Evolutionary conservation across 2,113 vertebrate genomes (phyloP).

Genomic region (Cyanocitta stelleri): DNA sequence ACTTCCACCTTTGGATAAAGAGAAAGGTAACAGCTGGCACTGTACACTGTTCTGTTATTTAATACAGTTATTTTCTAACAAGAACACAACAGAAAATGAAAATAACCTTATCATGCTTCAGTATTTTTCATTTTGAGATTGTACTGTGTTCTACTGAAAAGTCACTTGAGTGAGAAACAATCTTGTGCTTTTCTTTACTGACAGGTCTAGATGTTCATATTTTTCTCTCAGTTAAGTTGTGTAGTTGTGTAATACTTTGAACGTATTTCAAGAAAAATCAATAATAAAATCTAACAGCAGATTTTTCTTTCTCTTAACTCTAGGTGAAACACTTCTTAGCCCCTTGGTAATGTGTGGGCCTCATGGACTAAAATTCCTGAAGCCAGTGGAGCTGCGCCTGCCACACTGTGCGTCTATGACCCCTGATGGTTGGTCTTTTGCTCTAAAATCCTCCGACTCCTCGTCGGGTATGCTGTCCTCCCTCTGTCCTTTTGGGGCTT

Average conservation of each 20-base stretch:
- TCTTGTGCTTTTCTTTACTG: background rate
- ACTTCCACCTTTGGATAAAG: constrained; percentile 96
- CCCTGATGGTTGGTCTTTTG: constrained; percentile 99
- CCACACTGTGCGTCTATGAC: constrained; percentile 99
- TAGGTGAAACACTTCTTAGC: constrained; percentile 97
- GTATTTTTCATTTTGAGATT: background rate
- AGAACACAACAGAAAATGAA: background rate
- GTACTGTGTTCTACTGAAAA: background rate
- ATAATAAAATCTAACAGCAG: background rate
- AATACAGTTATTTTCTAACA: background rate
- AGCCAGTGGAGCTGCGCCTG: constrained; percentile 97
- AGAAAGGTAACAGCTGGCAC: constrained; percentile 83
- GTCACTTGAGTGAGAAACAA: background rate
- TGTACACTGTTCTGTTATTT: background rate
- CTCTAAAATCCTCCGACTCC: constrained; percentile 99
- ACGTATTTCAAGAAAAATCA: background rate
- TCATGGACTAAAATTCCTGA: constrained; percentile 98
- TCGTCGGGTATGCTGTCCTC: constrained; percentile 99
- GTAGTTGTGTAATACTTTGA: background rate
- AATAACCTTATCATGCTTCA: background rate
- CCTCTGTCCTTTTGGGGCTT: constrained; percentile 91
- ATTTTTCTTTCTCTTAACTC: background rate
- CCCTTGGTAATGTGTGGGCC: constrained; percentile 98
- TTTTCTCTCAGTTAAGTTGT: background rate
- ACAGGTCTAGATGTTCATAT: background rate